Base-by-base conservation (phyloP, 2,113 vertebrate species). In the Eidolon helvum region DNA sequence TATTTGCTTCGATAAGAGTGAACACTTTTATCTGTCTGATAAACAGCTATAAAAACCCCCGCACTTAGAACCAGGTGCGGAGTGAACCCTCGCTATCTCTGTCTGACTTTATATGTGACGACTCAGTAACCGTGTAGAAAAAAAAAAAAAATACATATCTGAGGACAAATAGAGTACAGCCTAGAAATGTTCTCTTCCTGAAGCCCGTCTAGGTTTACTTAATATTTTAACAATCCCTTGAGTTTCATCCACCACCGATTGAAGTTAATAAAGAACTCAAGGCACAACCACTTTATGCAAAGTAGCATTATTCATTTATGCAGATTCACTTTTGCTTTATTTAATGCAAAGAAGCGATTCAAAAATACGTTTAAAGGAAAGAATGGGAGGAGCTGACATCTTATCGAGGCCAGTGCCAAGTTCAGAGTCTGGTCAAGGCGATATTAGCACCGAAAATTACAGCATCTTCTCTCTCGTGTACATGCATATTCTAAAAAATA, bases 181-280 rank as follows among this genome's bases (percentile, higher is more conserved):
- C 40, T 71, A 21, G 65, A 91, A 63, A 66, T 35, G 7, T 43
- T 77, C 65, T 48, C 30, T 88, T 61, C 66, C 24, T 28, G 7
- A 77, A 38, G 22, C 45, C 95, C 35, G n/a, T 86, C 33, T 63
- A 48, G 50, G 35, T 82, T 92, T 89, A 24, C 59, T 35, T 24
- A 10, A 74, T 50, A 45, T 86, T 78, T 66, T 91, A 18, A 86
- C 28, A 82, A 45, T 86, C 61, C 45, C 68, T 86, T 55, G 30
- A 68, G 48, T 87, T 96, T 90, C 72, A 93, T 35, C 68, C 16
- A 53, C 55, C 79, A 87, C 89, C 93, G 79, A 87, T n/a, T 63
- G 93, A 93, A 97, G 72, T 68, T 85, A 93, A 88, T 94, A 85
- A 94, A 93, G 75, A 93, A 83, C 77, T 89, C 82, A 74, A 87